A percentile compares a stretch with the other conserved stretches of the same genome.
Conservation (phyloP, 2,888 invertebrate genomes). For the Euplagia quadripunctaria region DNA sequence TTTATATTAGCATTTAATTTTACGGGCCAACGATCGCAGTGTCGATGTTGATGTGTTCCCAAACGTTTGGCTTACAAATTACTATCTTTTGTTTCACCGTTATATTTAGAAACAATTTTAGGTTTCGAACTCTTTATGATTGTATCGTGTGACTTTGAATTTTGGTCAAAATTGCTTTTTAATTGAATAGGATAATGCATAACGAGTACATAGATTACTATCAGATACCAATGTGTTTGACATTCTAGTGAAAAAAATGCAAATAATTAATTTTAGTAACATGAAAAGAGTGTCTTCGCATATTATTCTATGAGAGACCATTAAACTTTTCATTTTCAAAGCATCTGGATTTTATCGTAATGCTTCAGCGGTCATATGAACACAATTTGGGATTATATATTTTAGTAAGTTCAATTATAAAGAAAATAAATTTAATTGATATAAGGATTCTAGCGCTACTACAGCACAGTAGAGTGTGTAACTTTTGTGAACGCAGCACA, state of each 20-base stretch:
- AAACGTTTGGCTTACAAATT: slow-evolving; percentile 65
- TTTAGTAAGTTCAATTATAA: too few relatives aligned
- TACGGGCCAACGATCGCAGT: slow-evolving; percentile 75
- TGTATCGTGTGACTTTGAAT: slow-evolving; percentile 37
- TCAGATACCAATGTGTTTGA: slow-evolving; percentile 25
- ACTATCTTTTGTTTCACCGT: slow-evolving; percentile 61
- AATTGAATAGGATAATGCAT: slow-evolving; percentile 46
- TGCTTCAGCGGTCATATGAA: too few relatives aligned
- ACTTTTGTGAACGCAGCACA: too few relatives aligned
- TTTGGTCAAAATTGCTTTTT: slow-evolving; percentile 50
- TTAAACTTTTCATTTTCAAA: too few relatives aligned
- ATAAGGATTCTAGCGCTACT: too few relatives aligned
- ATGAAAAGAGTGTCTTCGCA: neutral
- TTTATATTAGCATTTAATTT: slow-evolving; percentile 87
- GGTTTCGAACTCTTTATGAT: slow-evolving; percentile 36
- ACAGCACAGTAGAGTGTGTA: too few relatives aligned
- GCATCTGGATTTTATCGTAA: too few relatives aligned
- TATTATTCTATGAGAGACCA: too few relatives aligned
- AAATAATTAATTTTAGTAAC: neutral
- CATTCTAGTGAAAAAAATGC: slow-evolving; percentile 15
- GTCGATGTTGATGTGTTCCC: slow-evolving; percentile 69
- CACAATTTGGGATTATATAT: too few relatives aligned
- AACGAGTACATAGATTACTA: slow-evolving; percentile 27
- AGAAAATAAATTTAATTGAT: too few relatives aligned
- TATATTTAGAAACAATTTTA: slow-evolving; percentile 44